Evolutionary conservation across 2,797 vertebrate genomes (phyloP).

Genomic region (Ceryle rudis): DNA sequence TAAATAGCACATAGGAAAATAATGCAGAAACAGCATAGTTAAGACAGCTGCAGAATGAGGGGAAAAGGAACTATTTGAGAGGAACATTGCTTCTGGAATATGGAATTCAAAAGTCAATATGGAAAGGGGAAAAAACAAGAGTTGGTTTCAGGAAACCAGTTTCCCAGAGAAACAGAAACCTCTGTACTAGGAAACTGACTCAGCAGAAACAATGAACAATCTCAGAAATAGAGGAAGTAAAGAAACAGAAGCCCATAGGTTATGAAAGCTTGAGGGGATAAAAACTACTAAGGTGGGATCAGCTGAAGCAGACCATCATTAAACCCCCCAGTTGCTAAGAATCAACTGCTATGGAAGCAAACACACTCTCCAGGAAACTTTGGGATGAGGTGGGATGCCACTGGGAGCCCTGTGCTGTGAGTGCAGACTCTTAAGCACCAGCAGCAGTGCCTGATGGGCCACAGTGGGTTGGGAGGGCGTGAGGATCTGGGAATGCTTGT

Average conservation of each 20-base stretch:
- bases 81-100: background rate
- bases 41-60: constrained; percentile 43
- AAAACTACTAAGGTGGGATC: background rate
- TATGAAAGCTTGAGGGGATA: no score
- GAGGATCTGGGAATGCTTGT: background rate
- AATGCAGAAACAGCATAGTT: constrained; percentile 16
- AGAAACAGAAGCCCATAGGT: background rate
- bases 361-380: background rate
- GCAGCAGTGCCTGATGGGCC: fast-evolving
- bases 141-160: background rate
- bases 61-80: background rate
- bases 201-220: background rate
- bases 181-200: background rate
- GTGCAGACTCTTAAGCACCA: fast-evolving
- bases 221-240: background rate
- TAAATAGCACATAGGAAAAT: constrained; percentile 50
- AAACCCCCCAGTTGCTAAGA: background rate
- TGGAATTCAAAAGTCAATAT: background rate
- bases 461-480: background rate
- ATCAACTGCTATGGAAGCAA: background rate
- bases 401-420: fast-evolving
- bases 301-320: background rate
- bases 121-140: background rate
- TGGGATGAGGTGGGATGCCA: background rate
- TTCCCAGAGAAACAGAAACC: background rate